A percentile compares a stretch with the other conserved stretches of the same genome.
These are phyloP conservation scores for Microcebus murinus DNA, from an alignment of 2,113 vertebrate species.

Conservation along the genomic window DNA sequence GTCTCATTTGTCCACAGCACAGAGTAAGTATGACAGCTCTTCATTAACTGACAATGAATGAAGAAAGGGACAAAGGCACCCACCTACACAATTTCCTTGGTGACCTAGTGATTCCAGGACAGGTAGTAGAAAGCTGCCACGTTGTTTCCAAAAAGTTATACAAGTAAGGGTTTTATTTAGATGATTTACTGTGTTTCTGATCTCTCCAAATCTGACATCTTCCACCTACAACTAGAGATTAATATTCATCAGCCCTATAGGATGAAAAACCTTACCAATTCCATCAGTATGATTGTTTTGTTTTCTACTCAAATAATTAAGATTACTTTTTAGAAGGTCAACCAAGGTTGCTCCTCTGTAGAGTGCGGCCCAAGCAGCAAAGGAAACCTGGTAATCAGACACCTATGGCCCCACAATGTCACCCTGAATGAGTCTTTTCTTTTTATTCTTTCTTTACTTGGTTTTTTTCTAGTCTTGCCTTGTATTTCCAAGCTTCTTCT, in stretches of 20 bases:
- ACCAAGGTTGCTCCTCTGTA: constrained; percentile 68
- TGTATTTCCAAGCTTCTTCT: constrained; percentile 66
- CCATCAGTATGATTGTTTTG: neutral
- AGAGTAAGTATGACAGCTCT: neutral
- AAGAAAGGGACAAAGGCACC: neutral
- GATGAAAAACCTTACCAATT: neutral
- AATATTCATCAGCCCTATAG: neutral
- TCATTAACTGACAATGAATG: neutral
- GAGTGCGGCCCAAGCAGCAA: constrained; percentile 59
- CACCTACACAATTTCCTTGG: neutral
- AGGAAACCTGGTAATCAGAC: constrained; percentile 63
- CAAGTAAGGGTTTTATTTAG: neutral
- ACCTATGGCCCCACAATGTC: constrained; percentile 43
- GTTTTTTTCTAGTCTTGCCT: constrained; percentile 43
- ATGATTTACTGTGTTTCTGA: neutral
- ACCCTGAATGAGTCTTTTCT: constrained; percentile 51
- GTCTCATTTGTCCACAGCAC: neutral
- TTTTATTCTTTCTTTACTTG: constrained; percentile 32
- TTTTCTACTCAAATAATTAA: neutral
- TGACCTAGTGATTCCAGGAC: neutral
- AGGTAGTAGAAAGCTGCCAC: neutral
- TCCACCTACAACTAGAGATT: neutral
- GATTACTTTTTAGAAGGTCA: constrained; percentile 73
- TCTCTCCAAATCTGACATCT: neutral
- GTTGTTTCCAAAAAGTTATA: neutral